These are phyloP conservation scores for Diarsia dahlii DNA, from an alignment of 2,888 invertebrate species.

Conservation along the genomic window DNA sequence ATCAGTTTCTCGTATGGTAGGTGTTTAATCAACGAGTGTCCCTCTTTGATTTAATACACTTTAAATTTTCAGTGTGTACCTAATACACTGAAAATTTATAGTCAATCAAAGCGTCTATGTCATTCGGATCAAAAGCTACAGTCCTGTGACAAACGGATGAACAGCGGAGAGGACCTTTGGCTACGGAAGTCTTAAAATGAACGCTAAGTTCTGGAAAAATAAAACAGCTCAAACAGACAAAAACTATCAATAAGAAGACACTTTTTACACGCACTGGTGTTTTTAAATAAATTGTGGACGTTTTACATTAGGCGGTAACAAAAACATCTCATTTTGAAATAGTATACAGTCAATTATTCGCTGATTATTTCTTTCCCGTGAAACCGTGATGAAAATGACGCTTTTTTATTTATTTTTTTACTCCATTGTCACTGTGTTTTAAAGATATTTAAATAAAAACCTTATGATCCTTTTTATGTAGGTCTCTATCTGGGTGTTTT, in stretches of 20 bases:
- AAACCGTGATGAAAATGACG: slow-evolving; percentile 39
- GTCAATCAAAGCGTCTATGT: background rate
- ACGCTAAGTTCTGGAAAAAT: background rate
- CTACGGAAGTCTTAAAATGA: slow-evolving; percentile 14
- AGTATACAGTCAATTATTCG: slow-evolving; percentile 47
- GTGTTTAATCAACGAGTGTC: too few relatives aligned
- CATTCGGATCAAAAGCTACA: background rate
- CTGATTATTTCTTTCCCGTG: slow-evolving; percentile 53
- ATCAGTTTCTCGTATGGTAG: background rate
- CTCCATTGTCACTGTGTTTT: slow-evolving; percentile 18
- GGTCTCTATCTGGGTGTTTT: too few relatives aligned
- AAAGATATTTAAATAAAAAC: slow-evolving; percentile 44
- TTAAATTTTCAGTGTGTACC: too few relatives aligned
- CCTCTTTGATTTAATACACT: too few relatives aligned
- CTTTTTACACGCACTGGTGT: slow-evolving; percentile 48
- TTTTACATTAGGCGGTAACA: slow-evolving; percentile 32
- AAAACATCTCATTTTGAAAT: slow-evolving; percentile 56
- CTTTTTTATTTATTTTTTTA: slow-evolving; percentile 24
- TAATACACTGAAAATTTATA: background rate
- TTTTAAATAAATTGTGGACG: slow-evolving; percentile 45
- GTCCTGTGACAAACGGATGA: background rate
- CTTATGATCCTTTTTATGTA: slow-evolving; percentile 15
- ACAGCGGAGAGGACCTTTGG: background rate
- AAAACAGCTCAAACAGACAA: slow-evolving; percentile 26
- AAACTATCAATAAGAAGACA: slow-evolving; percentile 49